Evolutionary conservation across 2,888 invertebrate genomes (phyloP).

Genomic region (Lymantria dispar): DNA sequence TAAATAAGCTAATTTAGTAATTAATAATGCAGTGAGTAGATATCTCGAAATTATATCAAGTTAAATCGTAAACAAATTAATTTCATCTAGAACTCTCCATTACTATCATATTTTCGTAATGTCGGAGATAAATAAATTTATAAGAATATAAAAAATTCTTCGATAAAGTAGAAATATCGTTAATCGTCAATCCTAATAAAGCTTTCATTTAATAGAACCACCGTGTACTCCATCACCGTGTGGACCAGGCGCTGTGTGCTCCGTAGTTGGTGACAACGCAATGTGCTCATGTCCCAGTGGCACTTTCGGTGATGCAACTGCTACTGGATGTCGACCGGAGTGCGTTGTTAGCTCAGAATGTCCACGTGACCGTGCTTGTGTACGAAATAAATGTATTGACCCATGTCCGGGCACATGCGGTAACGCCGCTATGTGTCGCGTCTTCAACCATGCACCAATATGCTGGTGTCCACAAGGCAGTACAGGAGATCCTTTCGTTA

Average conservation of each 20-base stretch:
- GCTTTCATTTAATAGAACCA: slow-evolving; percentile 68
- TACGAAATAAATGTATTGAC: slow-evolving; percentile 90
- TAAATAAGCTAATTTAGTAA: too few relatives aligned
- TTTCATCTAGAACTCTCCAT: too few relatives aligned
- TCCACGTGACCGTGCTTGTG: slow-evolving; percentile 88
- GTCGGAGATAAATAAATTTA: too few relatives aligned
- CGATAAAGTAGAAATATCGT: neutral
- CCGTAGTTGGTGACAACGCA: slow-evolving; percentile 80
- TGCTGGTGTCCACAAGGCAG: slow-evolving; percentile 89
- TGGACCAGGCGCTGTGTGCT: slow-evolving; percentile 89
- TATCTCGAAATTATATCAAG: too few relatives aligned
- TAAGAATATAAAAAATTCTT: neutral
- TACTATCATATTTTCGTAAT: too few relatives aligned
- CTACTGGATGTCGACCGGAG: slow-evolving; percentile 91
- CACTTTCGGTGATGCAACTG: slow-evolving; percentile 88
- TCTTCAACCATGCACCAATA: slow-evolving; percentile 82
- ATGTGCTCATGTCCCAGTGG: slow-evolving; percentile 89
- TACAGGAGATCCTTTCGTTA: slow-evolving; percentile 91
- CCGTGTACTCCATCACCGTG: slow-evolving; percentile 89
- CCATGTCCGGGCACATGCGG: slow-evolving; percentile 93
- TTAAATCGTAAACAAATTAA: too few relatives aligned
- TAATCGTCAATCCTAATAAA: neutral
- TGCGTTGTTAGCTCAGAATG: slow-evolving; percentile 93
- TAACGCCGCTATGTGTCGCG: slow-evolving; percentile 87
- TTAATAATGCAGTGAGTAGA: too few relatives aligned